Evolutionary conservation across 2,888 invertebrate genomes (phyloP).

Genomic region (Hemaris fuciformis): DNA sequence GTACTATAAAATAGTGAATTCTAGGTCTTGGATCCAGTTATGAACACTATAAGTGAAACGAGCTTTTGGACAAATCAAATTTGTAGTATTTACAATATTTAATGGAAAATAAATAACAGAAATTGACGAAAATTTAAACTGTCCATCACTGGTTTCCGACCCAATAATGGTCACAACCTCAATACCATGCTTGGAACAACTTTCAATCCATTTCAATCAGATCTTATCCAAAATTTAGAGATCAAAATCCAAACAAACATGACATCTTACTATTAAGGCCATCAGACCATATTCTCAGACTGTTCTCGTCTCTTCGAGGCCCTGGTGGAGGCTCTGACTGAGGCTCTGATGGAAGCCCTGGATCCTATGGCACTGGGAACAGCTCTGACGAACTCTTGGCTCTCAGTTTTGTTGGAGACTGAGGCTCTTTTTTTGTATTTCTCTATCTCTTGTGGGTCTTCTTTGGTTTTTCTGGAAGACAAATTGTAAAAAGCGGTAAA

Average conservation of each 20-base stretch:
- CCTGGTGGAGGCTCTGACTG: constrained; percentile 51
- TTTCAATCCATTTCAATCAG: background rate
- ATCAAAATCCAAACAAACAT: no score
- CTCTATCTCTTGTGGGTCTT: constrained; percentile 51
- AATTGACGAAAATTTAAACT: no score
- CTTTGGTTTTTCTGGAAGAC: constrained; percentile 44
- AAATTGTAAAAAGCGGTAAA: background rate
- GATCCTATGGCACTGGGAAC: constrained; percentile 59
- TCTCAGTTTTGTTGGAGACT: constrained; percentile 35
- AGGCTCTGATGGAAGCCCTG: constrained; percentile 67
- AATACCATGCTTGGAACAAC: no score
- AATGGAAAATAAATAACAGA: no score
- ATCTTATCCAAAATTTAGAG: background rate
- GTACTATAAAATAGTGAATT: background rate
- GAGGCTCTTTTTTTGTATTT: constrained; percentile 52
- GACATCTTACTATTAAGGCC: background rate
- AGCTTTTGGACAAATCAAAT: no score
- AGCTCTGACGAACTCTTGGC: constrained; percentile 56
- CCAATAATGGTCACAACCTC: no score
- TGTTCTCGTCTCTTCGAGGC: constrained; percentile 28
- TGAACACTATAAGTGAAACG: background rate
- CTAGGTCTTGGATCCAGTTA: background rate
- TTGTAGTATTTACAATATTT: no score
- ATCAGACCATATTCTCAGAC: constrained; percentile 42
- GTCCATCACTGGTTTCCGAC: no score